Evolutionary conservation across 2,797 vertebrate species (phyloP).

Genomic region (Hoplostethus atlanticus): DNA sequence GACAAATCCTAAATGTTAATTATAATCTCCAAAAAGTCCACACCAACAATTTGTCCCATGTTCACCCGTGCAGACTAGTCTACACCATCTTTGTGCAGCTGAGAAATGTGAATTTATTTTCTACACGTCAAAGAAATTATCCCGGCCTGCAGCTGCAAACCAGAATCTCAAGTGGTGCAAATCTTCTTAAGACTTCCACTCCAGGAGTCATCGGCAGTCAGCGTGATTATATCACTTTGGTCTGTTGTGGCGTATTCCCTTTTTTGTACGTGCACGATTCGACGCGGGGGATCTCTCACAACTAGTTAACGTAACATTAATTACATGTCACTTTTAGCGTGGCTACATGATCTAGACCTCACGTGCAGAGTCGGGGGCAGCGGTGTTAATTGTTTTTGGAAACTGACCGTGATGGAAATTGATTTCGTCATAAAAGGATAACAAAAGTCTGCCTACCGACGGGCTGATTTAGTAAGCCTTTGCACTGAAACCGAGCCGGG

Average conservation of each 20-base stretch:
- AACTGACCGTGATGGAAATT: constrained; percentile 53
- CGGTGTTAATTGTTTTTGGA: constrained; percentile 71
- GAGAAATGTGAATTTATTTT: constrained; percentile 31
- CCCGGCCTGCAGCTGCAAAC: not conserved
- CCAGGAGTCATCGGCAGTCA: not conserved
- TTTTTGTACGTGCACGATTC: constrained; percentile 14
- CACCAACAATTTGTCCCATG: constrained; percentile 19
- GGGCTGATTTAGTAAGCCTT: constrained; percentile 62
- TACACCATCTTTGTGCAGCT: constrained; percentile 32
- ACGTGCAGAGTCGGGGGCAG: constrained; percentile 11
- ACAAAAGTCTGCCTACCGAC: constrained; percentile 63
- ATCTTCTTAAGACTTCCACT: not conserved
- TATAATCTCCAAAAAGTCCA: constrained; percentile 45
- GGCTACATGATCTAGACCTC: constrained; percentile 33
- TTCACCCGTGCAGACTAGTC: constrained; percentile 15
- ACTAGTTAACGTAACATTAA: constrained; percentile 34
- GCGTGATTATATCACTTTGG: not conserved
- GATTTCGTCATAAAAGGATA: constrained; percentile 72
- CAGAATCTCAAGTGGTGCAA: not conserved
- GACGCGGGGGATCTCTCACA: constrained; percentile 7
- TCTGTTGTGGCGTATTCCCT: constrained; percentile 7
- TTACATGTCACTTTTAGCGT: constrained; percentile 31
- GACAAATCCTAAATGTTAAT: constrained; percentile 51
- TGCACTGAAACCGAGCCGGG: constrained; percentile 57
- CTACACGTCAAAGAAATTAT: constrained; percentile 2